Base-by-base conservation (phyloP, 2,797 vertebrate genomes). In the Eulemur rubriventer region DNA sequence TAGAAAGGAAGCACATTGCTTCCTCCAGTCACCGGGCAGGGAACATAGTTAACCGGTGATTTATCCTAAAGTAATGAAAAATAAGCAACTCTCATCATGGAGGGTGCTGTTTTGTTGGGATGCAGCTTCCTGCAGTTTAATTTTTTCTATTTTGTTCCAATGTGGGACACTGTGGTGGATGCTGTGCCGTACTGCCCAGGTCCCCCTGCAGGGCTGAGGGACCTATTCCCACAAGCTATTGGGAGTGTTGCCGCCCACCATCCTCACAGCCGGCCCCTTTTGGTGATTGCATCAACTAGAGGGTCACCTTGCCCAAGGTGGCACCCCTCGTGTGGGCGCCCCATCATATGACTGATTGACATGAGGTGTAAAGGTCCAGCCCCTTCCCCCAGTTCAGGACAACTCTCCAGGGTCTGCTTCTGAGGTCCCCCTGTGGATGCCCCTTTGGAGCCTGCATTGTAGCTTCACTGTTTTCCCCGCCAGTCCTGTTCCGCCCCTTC, bases 1-100 rank as follows among this genome's bases (percentile, higher is more conserved):
- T 16, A 28, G 85, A 85, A 79, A 96, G 95, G 95, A 97, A 97
- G 72, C 84, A 76, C 76, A 46, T 67, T 82, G 92, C 75, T 96
- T 95, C 72, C 84, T 69, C 69, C 10, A 57, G 75, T 92, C 43
- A n/a, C 30, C 4, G 16, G 43, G 35, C 86, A 61, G 59, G 78
- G 63, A 82, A 61, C 85, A 78, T 43, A 89, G 65, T 61, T 69
- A 95, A 16, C 30, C 20, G 4, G 35, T 76, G 72, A 76, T 73
- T 81, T 94, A 82, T 73, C 43, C 22, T 28, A 7, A 55, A 85
- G 48, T 59, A 33, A 46, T 43, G 48, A 81, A 90, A 94, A 48
- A 48, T 48, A 80, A 89, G 26, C 50, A 35, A 35, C 57, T 70
- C 20, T 82, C 3, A 1, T 46, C 59, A 70, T 33, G 0, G 2